phyloP scores from a whole-genome alignment of 1,140 invertebrate species.

The Arion vulgaris region DNA sequence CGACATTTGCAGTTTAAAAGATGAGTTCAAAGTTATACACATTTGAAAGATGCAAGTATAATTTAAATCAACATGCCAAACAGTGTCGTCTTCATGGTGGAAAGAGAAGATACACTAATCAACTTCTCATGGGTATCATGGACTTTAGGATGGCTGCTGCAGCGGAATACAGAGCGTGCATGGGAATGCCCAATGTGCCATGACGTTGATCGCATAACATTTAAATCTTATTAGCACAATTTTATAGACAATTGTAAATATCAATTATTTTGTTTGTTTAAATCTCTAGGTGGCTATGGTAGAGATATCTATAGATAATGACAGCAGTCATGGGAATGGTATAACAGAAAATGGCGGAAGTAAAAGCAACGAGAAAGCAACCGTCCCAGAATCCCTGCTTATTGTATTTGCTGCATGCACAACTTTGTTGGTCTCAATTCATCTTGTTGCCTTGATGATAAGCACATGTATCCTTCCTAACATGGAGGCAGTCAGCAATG shows the following conservation, averaged over 20 bases:
- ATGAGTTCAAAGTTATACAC: too few relatives aligned
- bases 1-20: too few relatives aligned
- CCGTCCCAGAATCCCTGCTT: constrained; percentile 85
- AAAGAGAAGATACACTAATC: too few relatives aligned
- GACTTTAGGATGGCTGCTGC: too few relatives aligned
- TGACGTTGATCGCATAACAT: too few relatives aligned
- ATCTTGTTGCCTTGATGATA: constrained; percentile 98
- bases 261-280: background rate
- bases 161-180: too few relatives aligned
- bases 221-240: too few relatives aligned
- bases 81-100: too few relatives aligned
- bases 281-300: constrained; percentile 86
- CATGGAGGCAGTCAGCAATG: constrained; percentile 74
- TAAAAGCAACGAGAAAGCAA: constrained; percentile 15
- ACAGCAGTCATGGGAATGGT: background rate
- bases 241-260: constrained; percentile 3
- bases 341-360: background rate
- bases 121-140: too few relatives aligned
- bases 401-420: constrained; percentile 96
- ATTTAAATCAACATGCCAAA: too few relatives aligned
- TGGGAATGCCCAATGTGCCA: too few relatives aligned
- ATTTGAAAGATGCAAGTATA: too few relatives aligned
- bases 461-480: constrained; percentile 95
- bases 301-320: constrained; percentile 80
- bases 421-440: constrained; percentile 95